Percentiles rank a stretch among this genome's conserved stretches.
These are phyloP conservation scores for Watsonalla cultraria DNA, from an alignment of 2,888 invertebrate genomes.

Conservation along the genomic window DNA sequence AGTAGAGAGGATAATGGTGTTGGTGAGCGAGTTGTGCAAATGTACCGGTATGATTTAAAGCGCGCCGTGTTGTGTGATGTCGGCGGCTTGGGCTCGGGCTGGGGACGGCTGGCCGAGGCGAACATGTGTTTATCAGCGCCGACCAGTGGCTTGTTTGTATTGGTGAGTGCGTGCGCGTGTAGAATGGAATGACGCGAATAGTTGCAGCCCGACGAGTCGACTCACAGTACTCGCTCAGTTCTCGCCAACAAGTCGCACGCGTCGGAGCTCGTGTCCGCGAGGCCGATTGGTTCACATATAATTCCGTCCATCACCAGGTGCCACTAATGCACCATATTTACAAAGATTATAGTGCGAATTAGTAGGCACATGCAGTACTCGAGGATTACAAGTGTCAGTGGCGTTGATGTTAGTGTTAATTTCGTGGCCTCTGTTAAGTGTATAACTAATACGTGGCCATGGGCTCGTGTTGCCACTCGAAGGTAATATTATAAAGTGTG, in stretches of 20 bases:
- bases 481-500: slow-evolving; percentile 65
- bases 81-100: slow-evolving; percentile 1
- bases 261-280: slow-evolving; percentile 63
- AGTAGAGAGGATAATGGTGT: slow-evolving; percentile 12
- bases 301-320: slow-evolving; percentile 37
- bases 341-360: slow-evolving; percentile 64
- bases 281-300: slow-evolving; percentile 50
- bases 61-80: slow-evolving; percentile 27
- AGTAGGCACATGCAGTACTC: slow-evolving; percentile 43
- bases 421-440: slow-evolving; percentile 54
- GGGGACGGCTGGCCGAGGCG: slow-evolving; percentile 31
- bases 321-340: slow-evolving; percentile 63
- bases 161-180: slow-evolving; percentile 68
- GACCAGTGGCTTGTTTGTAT: slow-evolving; percentile 61
- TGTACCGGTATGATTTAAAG: slow-evolving; percentile 28
- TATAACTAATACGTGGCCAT: slow-evolving; percentile 68
- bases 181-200: slow-evolving; percentile 71
- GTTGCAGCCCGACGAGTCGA: slow-evolving; percentile 46
- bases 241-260: slow-evolving; percentile 53
- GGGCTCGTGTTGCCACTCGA: slow-evolving; percentile 62
- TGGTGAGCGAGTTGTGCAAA: slow-evolving; percentile 17
- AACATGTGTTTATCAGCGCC: slow-evolving; percentile 52
- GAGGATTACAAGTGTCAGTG: slow-evolving; percentile 43
- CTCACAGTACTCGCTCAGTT: slow-evolving; percentile 44
- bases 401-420: slow-evolving; percentile 44